Evolutionary conservation across 2,113 vertebrate genomes (phyloP).

Genomic region (Calonectris borealis): DNA sequence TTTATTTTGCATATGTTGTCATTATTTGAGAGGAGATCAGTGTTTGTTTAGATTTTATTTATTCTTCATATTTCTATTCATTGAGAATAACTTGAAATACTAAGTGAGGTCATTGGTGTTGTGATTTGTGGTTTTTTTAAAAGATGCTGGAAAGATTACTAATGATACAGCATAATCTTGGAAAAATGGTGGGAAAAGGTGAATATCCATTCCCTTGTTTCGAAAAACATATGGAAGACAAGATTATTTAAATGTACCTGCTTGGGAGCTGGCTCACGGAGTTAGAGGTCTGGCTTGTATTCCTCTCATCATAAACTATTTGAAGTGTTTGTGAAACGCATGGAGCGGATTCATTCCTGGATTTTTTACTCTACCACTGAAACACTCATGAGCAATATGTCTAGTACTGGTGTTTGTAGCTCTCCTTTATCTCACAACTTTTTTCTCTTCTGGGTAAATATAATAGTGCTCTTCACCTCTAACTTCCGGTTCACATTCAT

Average conservation of each 20-base stretch:
- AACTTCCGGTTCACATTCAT: background rate
- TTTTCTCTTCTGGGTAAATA: background rate
- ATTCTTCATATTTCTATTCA: background rate
- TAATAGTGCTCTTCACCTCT: background rate
- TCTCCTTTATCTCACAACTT: background rate
- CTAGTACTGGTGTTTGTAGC: background rate
- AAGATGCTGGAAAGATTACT: background rate
- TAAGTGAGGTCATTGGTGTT: background rate
- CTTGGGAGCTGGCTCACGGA: background rate
- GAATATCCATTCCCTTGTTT: background rate
- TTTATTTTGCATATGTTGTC: background rate
- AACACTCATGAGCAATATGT: rapidly evolving
- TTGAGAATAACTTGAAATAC: background rate
- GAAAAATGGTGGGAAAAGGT: background rate
- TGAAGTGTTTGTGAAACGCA: background rate
- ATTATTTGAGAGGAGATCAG: background rate
- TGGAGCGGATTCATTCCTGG: background rate
- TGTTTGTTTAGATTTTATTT: background rate
- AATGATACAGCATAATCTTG: background rate
- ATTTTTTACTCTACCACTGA: background rate
- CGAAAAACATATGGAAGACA: background rate
- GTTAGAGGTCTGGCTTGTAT: background rate
- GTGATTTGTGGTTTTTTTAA: background rate
- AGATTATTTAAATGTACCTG: background rate
- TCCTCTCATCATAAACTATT: background rate